phyloP scores from a whole-genome alignment of 2,797 vertebrate species.

The Microctenopoma steveboyesi region DNA sequence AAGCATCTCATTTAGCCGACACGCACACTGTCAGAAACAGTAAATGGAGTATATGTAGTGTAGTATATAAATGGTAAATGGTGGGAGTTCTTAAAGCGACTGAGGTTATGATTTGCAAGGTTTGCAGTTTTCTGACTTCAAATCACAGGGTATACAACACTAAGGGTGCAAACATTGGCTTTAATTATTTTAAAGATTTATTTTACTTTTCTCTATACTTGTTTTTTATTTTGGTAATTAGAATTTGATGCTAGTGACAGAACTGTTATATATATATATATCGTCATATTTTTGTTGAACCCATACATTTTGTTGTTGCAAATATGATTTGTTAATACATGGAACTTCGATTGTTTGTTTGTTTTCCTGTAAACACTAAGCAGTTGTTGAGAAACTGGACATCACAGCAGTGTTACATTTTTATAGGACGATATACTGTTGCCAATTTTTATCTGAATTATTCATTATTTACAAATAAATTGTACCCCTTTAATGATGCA shows the following conservation, averaged over 20 bases:
- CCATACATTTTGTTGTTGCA: not conserved
- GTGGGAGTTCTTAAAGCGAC: not conserved
- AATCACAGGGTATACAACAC: not conserved
- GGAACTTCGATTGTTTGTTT: slow-evolving; percentile 12
- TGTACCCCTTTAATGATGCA: not conserved
- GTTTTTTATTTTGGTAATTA: no score
- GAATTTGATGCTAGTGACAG: no score
- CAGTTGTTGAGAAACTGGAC: not conserved
- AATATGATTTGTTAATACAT: slow-evolving; percentile 11
- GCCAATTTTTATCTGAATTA: slow-evolving; percentile 7
- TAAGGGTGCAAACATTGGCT: no score
- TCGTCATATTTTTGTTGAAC: no score
- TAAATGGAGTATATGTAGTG: no score
- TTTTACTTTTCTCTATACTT: not conserved
- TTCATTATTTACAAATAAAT: no score
- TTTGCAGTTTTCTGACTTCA: not conserved
- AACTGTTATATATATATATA: no score
- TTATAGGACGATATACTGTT: not conserved
- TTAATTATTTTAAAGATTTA: no score
- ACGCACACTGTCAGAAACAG: not conserved
- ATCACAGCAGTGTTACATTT: not conserved
- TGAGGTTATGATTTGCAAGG: not conserved
- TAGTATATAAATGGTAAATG: no score
- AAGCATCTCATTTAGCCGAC: not conserved
- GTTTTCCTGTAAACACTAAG: not conserved